Conservation (phyloP, 2,797 vertebrate genomes). For the Cryptoprocta ferox region DNA sequence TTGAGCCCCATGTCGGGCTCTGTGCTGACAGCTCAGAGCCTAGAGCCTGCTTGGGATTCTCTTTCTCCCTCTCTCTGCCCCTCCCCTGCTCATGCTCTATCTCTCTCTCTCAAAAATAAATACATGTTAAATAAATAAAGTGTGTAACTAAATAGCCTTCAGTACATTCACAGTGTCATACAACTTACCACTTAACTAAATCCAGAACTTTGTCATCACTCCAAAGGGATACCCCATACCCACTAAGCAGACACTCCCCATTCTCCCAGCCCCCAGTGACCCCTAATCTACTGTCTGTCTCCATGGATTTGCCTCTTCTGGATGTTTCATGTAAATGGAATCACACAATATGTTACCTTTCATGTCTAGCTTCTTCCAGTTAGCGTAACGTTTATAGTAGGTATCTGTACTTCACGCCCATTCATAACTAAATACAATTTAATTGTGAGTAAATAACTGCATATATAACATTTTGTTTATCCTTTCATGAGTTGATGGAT, state of each 20-base stretch:
- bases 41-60: too few species aligned
- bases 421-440: background rate
- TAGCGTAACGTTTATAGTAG: accelerated
- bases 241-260: background rate
- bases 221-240: background rate
- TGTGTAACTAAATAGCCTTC: background rate
- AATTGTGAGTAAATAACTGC: background rate
- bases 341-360: background rate
- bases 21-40: too few species aligned
- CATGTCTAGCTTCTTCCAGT: background rate
- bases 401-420: background rate
- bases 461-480: background rate
- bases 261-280: too few species aligned
- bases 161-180: background rate
- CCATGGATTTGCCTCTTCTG: background rate
- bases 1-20: too few species aligned
- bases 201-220: background rate
- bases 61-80: too few species aligned
- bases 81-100: too few species aligned
- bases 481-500: background rate
- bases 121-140: background rate
- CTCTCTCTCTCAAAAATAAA: too few species aligned
- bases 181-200: background rate
- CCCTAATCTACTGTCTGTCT: background rate
- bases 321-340: background rate